Evolutionary conservation across 2,113 vertebrate genomes (phyloP), one percentile per base, ranked within the genome.

Genomic region (Vulpes lagopus): DNA sequence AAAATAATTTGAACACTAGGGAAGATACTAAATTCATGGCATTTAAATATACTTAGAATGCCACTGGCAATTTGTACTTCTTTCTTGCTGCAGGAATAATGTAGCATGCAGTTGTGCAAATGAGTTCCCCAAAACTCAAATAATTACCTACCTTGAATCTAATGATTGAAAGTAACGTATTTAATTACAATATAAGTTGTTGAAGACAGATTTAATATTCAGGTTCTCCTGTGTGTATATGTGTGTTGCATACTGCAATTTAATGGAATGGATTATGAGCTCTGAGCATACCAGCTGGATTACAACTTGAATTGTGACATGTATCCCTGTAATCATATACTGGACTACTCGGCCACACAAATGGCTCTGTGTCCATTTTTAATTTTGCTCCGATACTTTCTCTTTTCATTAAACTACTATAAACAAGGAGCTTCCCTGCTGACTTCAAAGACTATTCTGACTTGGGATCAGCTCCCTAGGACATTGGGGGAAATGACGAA

Each of bases 391-490:
- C 11, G 14, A 73, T 25, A 73, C 19, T 85, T 88, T 92, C 55
- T 84, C 92, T 92, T 98, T 67, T 65, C 62, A 98, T 89, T 91
- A 94, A 84, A n/a, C 35, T 67, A 69, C 14, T 43, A 0, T 87
- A 94, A 97, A 98, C 97, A 95, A 94, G 85, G 30, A 67, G 32
- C 60, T 95, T 96, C 85, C 97, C 94, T 88, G 67, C 97, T 87
- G 94, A 95, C 94, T 98, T 98, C 97, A 98, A 98, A 98, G 93
- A 55, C 80, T 59, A 25, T 94, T 79, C 81, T 89, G 51, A 96
- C 88, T 94, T 76, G 81, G 64, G 91, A 89, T 82, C 73, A 86
- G 71, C 84, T 93, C 81, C 27, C 85, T 78, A 65, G 95, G 94
- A 97, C 93, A 89, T 43, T 69, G 87, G 69, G 43, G 65, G 83